Evolutionary conservation across 2,888 invertebrate genomes (phyloP).

Genomic region (Drosophila prolongata): DNA sequence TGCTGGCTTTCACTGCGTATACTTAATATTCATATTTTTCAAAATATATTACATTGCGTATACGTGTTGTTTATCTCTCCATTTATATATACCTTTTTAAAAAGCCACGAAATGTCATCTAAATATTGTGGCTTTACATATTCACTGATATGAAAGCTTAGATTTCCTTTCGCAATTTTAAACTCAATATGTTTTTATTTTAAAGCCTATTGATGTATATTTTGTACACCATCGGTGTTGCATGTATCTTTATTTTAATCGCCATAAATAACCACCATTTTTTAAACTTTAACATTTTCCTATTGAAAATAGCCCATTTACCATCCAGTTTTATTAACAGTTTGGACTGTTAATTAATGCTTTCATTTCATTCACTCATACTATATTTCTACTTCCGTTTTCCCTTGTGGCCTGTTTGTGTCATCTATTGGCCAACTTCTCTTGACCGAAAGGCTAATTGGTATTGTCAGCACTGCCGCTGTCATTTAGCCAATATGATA

Average conservation of each 20-base stretch:
- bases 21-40: too few relatives aligned
- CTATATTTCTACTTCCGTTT: conserved; percentile 6
- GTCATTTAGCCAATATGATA: conserved; percentile 37
- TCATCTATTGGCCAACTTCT: conserved; percentile 29
- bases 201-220: background rate
- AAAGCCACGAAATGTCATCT: too few relatives aligned
- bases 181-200: too few relatives aligned
- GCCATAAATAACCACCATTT: conserved; percentile 47
- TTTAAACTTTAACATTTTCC: conserved; percentile 15
- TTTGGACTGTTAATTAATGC: conserved; percentile 29
- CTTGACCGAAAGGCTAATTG: conserved; percentile 30
- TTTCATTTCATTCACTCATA: conserved; percentile 9
- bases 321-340: conserved; percentile 12
- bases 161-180: too few relatives aligned
- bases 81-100: too few relatives aligned
- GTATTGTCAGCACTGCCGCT: conserved; percentile 36
- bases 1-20: background rate
- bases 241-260: background rate
- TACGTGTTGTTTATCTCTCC: background rate
- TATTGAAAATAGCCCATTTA: conserved; percentile 8
- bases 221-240: background rate
- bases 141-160: too few relatives aligned
- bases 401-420: conserved; percentile 21
- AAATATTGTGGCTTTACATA: too few relatives aligned
- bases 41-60: background rate